phyloP scores from a whole-genome alignment of 2,113 vertebrate genomes.

The Romanogobio albipinnatus region DNA sequence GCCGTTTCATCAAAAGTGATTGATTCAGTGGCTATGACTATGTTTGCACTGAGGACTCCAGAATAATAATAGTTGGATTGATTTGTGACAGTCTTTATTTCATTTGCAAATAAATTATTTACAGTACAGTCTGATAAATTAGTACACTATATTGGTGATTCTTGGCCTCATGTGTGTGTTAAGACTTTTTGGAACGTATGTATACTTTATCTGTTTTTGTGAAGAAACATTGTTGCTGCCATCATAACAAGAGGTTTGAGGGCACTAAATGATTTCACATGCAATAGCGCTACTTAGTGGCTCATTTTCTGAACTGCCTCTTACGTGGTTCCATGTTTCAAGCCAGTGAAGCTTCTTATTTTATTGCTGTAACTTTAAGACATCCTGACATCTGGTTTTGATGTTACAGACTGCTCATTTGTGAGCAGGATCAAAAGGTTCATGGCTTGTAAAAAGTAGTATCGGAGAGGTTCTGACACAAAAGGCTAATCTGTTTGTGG shows the following conservation, averaged over 20 bases:
- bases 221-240: neutral
- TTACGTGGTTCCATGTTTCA: neutral
- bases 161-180: neutral
- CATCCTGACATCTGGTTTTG: slow-evolving; percentile 19
- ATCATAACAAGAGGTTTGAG: neutral
- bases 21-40: neutral
- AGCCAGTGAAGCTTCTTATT: neutral
- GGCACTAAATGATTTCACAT: neutral
- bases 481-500: neutral
- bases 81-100: neutral
- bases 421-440: slow-evolving; percentile 10
- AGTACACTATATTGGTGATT: neutral
- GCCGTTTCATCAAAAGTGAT: neutral
- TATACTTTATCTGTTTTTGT: neutral
- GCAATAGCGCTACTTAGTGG: slow-evolving; percentile 23
- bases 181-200: neutral
- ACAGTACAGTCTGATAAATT: neutral
- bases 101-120: neutral
- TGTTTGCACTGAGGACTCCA: neutral
- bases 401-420: slow-evolving; percentile 2
- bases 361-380: neutral
- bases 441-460: neutral
- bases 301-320: neutral
- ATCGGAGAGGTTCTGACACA: neutral
- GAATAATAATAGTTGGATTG: neutral